phyloP scores from a whole-genome alignment of 1,140 invertebrate species.

The Centruroides sculpturatus region DNA sequence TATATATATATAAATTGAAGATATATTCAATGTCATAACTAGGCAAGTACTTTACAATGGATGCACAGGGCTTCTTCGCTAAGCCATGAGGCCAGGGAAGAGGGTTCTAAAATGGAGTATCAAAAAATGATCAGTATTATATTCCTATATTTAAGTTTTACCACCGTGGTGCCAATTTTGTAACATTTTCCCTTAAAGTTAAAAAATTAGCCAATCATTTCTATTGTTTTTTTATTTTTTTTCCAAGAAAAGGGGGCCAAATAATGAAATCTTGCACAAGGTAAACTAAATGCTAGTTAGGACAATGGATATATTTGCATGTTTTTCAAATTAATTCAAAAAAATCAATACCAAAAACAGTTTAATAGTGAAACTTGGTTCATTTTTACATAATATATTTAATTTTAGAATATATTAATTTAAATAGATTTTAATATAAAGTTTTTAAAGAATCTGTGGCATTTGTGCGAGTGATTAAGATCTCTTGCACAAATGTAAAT shows the following conservation, averaged over 20 bases:
- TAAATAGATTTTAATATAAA: too few relatives aligned
- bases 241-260: background rate
- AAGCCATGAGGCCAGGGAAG: background rate
- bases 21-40: too few relatives aligned
- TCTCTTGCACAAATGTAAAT: background rate
- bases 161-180: background rate
- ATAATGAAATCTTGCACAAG: background rate
- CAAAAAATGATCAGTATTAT: too few relatives aligned
- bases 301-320: background rate
- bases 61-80: background rate
- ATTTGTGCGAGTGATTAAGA: background rate
- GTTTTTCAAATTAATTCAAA: background rate
- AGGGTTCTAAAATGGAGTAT: too few relatives aligned
- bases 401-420: background rate
- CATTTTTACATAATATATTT: background rate
- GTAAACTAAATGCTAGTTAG: background rate
- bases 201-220: constrained; percentile 12
- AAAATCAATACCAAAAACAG: background rate
- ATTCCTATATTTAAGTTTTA: background rate
- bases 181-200: background rate
- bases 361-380: background rate
- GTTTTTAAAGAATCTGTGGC: background rate
- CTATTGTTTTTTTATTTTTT: constrained; percentile 15
- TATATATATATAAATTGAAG: too few relatives aligned
- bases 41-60: background rate